phyloP scores from a whole-genome alignment of 2,113 vertebrate genomes.

The Chlorocebus sabaeus region DNA sequence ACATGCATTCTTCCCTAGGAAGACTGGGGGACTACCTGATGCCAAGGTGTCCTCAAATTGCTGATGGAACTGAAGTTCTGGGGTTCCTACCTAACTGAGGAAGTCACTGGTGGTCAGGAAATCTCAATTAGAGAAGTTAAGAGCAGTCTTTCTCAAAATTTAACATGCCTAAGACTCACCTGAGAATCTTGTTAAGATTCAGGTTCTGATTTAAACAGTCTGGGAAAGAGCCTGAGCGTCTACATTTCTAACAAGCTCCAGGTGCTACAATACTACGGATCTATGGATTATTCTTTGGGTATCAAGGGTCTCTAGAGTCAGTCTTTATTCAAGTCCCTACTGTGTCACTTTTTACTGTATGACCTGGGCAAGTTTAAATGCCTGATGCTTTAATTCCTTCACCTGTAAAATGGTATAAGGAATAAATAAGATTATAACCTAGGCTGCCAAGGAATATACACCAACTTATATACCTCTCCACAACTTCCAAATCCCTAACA shows the following conservation, averaged over 20 bases:
- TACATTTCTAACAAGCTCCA: neutral
- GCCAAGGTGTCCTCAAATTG: neutral
- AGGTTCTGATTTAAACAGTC: neutral
- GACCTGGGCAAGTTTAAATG: neutral
- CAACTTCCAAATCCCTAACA: neutral
- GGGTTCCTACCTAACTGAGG: neutral
- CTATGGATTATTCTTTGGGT: neutral
- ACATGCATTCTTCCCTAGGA: neutral
- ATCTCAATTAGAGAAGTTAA: neutral
- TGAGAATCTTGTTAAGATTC: neutral
- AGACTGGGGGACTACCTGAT: neutral
- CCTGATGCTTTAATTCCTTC: neutral
- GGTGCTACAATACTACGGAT: neutral
- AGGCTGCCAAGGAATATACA: neutral
- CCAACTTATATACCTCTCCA: neutral
- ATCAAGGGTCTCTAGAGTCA: neutral
- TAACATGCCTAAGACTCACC: neutral
- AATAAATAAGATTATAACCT: neutral
- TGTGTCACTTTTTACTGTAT: neutral
- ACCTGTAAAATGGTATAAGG: neutral
- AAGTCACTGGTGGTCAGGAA: neutral
- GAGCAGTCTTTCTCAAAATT: neutral
- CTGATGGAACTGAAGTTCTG: neutral
- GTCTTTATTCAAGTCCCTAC: neutral
- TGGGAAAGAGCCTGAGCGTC: neutral